Base-by-base conservation (phyloP, 2,888 invertebrate genomes). In the Drosophila barbarae region DNA sequence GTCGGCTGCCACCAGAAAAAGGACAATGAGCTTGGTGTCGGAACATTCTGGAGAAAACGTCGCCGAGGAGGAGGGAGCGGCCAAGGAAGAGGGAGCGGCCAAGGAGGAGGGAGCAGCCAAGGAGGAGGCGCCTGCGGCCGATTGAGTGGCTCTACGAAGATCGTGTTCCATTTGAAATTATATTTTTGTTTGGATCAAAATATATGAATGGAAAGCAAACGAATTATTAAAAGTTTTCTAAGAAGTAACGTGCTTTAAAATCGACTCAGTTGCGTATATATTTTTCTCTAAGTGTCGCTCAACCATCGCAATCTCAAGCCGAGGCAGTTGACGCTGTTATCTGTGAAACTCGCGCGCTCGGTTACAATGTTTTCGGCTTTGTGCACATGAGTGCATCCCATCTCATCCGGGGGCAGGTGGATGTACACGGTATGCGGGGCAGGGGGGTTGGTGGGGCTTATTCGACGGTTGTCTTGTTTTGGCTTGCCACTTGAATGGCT, bases 401-500 rank as follows among this genome's bases (percentile, higher is more conserved):
- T 75, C 70, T 53, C 57, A 46, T 28, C 66, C 51, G 39, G 32
- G 23, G 34, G 47, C 15, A 42, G 60, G 55, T 56, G 54, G 53
- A 34, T 8, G 13, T 41, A 41, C 21, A 13, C 23, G 41, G 39
- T 39, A 8, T 5, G 10, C 18, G 55, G 44, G 41, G 7, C 6
- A 21, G 35, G 42, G 58, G n/a, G 10, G 39, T 35, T 28, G 58
- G 8, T 12, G 49, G 59, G 35, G 61, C 35, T 46, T 51, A 38
- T 50, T 36, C 54, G 49, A 38, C 34, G 44, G 44, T 32, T 55
- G 58, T 35, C 71, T 77, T 80, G 84, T 80, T 80, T 84, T 71
- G 78, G 84, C 69, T 81, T 80, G 82, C 84, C 79, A 84, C 79
- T 84, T 81, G 78, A 80, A 84, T 80, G 84, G 63, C 69, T 81